Base-by-base conservation (phyloP, 2,888 invertebrate species). In the Leptinotarsa peninsularis region DNA sequence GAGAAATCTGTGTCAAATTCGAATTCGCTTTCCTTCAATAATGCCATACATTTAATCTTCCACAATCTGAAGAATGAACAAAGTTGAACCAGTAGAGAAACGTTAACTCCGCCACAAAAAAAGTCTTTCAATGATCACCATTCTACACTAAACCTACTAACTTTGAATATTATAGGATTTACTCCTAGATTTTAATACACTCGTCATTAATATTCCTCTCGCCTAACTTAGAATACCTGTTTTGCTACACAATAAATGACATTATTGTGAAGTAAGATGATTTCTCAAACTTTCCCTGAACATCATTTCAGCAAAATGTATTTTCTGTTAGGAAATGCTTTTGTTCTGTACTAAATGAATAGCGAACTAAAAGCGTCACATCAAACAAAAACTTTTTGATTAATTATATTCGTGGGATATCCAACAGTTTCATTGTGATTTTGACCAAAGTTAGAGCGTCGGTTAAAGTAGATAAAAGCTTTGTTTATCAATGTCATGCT, bases 401-500 rank as follows among this genome's bases (percentile, higher is more conserved):
- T 58, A n/a, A 60, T 27, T 60, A 27, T 17, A 27, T 60, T 60
- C 23, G 23, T 14, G 60, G 60, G 15, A 60, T 60, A 23, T 60
- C 27, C 23, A 60, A 60, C 60, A 60, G 14, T 23, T 23, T 23
- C 7, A 60, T 60, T 60, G 56, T 60, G 27, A 60, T 60, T 60
- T 23, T 27, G 27, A 60, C n/a, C 58, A 58, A 21, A 17, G 58
- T 18, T 21, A 13, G 58, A 58, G 58, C 58, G n/a, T 52, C 52
- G 21, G 21, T 21, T 21, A 33, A 27, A n/a, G 52, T 54, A 66
- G 54, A 72, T 72, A 66, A 66, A 72, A 72, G 72, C 72, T 50
- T 72, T 72, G 72, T 72, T 72, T 66, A 72, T 33, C 66, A 52
- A n/a, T 66, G 72, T 71, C 50, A 52, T n/a, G 66, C 54, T 52